Percentiles rank a stretch among this genome's conserved stretches.
Conservation (phyloP, 2,113 vertebrate genomes). For the Peromyscus maniculatus region DNA sequence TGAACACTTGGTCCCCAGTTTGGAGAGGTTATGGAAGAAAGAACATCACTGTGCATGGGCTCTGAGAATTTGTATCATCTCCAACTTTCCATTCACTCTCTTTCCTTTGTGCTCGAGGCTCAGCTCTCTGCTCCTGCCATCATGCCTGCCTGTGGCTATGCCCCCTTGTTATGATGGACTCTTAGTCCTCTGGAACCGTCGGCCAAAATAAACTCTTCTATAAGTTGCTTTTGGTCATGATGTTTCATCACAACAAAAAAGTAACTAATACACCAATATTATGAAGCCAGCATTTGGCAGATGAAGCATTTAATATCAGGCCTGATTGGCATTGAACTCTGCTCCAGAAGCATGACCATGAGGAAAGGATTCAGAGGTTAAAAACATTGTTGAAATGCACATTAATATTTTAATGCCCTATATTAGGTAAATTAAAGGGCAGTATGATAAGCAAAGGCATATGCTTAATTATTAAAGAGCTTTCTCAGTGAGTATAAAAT, state of each 20-base stretch:
- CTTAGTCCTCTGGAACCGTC: neutral
- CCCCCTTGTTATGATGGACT: neutral
- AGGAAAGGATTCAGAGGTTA: neutral
- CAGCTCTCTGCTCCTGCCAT: neutral
- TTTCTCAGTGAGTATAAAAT: slow-evolving; percentile 14
- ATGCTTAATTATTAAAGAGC: neutral
- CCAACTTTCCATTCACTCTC: neutral
- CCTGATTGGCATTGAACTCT: neutral
- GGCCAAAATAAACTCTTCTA: neutral
- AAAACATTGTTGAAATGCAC: neutral
- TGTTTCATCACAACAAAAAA: neutral
- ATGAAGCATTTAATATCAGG: neutral
- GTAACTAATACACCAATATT: neutral
- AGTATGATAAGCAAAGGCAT: neutral
- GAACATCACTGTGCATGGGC: too few species aligned
- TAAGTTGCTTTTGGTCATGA: neutral
- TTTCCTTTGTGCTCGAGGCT: neutral
- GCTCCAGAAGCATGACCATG: neutral
- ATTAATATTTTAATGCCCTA: neutral
- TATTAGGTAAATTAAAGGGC: neutral
- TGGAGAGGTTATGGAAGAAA: neutral
- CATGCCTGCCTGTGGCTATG: neutral
- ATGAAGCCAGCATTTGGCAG: neutral
- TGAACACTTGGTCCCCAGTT: neutral
- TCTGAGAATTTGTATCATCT: neutral